Evolutionary conservation across 1,140 invertebrate genomes (phyloP).

Genomic region (Drosophila setifemur): DNA sequence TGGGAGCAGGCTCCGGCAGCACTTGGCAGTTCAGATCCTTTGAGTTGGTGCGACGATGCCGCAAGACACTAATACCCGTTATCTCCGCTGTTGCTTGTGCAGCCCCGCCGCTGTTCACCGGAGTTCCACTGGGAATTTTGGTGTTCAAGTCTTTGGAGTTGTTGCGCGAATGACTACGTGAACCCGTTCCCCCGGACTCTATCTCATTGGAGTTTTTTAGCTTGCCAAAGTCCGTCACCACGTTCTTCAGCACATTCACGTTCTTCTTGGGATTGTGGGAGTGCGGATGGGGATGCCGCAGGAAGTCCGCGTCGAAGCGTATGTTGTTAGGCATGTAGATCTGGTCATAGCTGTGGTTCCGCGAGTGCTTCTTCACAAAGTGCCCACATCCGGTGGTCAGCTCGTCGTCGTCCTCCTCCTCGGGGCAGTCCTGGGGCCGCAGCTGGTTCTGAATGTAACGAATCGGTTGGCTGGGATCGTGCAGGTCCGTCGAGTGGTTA

Average conservation of each 20-base stretch:
- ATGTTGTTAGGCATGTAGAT: constrained; percentile 82
- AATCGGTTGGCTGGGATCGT: constrained; percentile 70
- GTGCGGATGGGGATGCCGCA: constrained; percentile 64
- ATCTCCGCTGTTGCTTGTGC: constrained; percentile 7
- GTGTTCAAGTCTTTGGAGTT: constrained; percentile 84
- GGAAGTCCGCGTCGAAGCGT: constrained; percentile 78
- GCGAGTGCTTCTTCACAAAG: constrained; percentile 80
- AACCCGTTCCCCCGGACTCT: constrained; percentile 42
- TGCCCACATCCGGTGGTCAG: constrained; percentile 75
- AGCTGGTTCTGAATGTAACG: constrained; percentile 80
- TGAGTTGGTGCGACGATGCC: constrained; percentile 85
- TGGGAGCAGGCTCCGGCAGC: constrained; percentile 31
- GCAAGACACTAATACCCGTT: constrained; percentile 82
- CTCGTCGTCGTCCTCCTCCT: constrained; percentile 77
- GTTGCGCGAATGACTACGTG: constrained; percentile 83
- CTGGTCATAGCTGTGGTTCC: constrained; percentile 82
- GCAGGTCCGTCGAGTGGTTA: constrained; percentile 81
- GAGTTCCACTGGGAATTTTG: constrained; percentile 31
- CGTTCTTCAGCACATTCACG: constrained; percentile 76
- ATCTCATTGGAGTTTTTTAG: constrained; percentile 78
- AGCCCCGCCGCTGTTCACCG: not conserved
- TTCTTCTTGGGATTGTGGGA: constrained; percentile 77
- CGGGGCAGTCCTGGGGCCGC: constrained; percentile 62
- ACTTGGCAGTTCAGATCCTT: constrained; percentile 82
- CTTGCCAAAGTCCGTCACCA: constrained; percentile 52